Evolutionary conservation across 2,888 invertebrate species (phyloP), one percentile per base, ranked within the genome.

Genomic region (Nemapogon koenigi): DNA sequence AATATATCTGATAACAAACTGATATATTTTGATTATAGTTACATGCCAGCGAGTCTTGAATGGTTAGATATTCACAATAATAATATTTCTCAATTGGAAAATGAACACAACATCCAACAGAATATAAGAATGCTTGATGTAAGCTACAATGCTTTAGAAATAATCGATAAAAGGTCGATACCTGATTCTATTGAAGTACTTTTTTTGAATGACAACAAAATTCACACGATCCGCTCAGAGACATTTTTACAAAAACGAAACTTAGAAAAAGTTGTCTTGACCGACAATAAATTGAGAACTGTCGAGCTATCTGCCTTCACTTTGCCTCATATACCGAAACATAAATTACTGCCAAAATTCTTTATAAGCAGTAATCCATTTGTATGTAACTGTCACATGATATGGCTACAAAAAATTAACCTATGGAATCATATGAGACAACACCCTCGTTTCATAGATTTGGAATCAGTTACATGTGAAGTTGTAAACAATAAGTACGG

Each of bases 341-440:
- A 85, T 52, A 83, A 76, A 61, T 83, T 86, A 53, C 65, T 89
- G 53, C 90, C 91, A 31, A 85, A 88, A 60, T 89, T 92, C 66
- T 89, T 86, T 58, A 84, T 92, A 53, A 89, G 88, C 35, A 86
- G 86, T 53, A 93, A 93, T 82, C 92, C 92, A 36, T 88, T 92
- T 63, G 81, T 87, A 46, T 94, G 93, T 67, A 89, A 91, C 69
- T 93, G 93, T 73, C 86, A 86, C 44, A 89, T 91, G 89, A 91
- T 91, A 66, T 94, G 91, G 91, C 62, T 92, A 45, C 85, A 89
- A 53, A 82, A 88, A 52, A 86, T 91, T 52, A 89, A 90, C 69
- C 86, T 88, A 53, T 80, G 89, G 67, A 85, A 86, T 50, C 84
- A 86, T 49, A 81, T 85, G 58, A 76, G 88, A 26, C 88, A 89